These are phyloP conservation scores for Ctenoplectra terminalis DNA, from an alignment of 1,140 invertebrate genomes.

Conservation along the genomic window DNA sequence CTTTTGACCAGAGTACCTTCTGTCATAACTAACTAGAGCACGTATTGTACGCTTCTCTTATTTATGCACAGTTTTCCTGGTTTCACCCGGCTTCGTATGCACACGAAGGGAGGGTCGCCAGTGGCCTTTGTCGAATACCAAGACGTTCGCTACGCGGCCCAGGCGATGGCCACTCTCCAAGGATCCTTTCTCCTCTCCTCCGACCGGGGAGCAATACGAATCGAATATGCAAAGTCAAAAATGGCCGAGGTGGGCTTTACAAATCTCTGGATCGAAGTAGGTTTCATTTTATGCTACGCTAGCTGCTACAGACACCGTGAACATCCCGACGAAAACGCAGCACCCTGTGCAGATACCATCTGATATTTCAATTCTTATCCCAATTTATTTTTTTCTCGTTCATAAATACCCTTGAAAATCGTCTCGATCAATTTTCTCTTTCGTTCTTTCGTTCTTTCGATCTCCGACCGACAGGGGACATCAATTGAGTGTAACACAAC, in stretches of 20 bases:
- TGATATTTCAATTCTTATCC: no score
- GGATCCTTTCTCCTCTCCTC: slow-evolving; percentile 97
- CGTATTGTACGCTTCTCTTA: slow-evolving; percentile 82
- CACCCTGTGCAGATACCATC: slow-evolving; percentile 27
- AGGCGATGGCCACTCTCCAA: slow-evolving; percentile 95
- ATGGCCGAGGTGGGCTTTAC: slow-evolving; percentile 92
- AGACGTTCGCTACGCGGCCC: slow-evolving; percentile 94
- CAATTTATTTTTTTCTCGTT: no score
- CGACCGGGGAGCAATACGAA: slow-evolving; percentile 97
- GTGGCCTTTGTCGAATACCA: slow-evolving; percentile 99
- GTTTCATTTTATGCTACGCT: slow-evolving; percentile 78
- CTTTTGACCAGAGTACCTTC: slow-evolving; percentile 62
- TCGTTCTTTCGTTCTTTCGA: not conserved
- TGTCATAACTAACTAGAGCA: slow-evolving; percentile 70
- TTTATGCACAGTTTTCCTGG: slow-evolving; percentile 95
- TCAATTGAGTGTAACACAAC: no score
- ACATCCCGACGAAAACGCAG: slow-evolving; percentile 53
- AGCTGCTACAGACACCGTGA: slow-evolving; percentile 41
- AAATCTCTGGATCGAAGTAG: slow-evolving; percentile 83
- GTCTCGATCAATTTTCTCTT: no score
- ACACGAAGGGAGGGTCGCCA: slow-evolving; percentile 95
- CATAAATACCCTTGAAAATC: no score
- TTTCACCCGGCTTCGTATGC: slow-evolving; percentile 98
- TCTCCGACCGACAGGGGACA: no score
- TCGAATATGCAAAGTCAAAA: slow-evolving; percentile 99